phyloP scores from a whole-genome alignment of 1,140 invertebrate species.

The Hypsibius dujardini region DNA sequence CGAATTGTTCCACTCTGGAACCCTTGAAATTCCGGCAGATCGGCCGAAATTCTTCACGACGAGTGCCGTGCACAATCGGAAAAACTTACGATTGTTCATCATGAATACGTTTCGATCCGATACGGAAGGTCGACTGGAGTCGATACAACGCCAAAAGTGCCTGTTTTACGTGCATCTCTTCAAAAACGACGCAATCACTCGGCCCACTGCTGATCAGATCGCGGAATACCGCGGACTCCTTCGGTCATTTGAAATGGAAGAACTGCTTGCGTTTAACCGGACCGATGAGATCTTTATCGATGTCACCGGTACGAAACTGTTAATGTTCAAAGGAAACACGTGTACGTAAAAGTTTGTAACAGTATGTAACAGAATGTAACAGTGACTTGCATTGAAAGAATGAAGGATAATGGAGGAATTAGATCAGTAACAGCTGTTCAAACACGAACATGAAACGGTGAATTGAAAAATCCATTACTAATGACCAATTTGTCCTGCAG shows the following conservation, averaged over 20 bases:
- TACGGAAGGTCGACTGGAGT: background rate
- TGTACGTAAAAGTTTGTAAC: no score
- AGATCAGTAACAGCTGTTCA: no score
- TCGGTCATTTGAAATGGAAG: background rate
- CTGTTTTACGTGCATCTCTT: background rate
- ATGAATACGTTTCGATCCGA: background rate
- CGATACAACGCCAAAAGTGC: background rate
- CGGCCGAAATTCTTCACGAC: background rate
- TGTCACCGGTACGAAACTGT: no score
- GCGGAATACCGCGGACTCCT: constrained; percentile 3
- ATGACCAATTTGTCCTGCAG: no score
- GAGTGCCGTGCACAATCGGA: background rate
- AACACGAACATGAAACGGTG: no score
- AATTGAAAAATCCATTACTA: no score
- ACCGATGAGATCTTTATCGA: background rate
- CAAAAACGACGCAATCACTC: background rate
- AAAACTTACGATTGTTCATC: background rate
- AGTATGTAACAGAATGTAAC: no score
- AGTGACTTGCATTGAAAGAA: no score
- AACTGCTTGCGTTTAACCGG: background rate
- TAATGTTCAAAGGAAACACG: no score
- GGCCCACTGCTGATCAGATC: background rate
- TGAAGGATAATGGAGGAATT: no score
- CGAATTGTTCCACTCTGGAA: background rate
- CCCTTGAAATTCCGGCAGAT: background rate